phyloP scores from a whole-genome alignment of 1,140 invertebrate genomes.

The Epicauta chinensis region DNA sequence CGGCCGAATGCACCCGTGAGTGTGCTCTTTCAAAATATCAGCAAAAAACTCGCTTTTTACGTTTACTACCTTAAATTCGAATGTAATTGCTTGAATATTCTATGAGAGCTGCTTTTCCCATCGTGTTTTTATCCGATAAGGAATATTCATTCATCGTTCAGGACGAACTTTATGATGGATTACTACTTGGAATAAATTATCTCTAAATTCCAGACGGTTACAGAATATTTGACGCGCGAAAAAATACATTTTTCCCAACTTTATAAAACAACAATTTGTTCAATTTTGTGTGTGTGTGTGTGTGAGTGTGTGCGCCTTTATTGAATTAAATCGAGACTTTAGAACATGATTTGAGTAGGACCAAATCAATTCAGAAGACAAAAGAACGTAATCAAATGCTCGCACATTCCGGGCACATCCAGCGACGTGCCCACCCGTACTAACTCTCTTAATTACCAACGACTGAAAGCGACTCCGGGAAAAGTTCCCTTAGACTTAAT shows the following conservation, averaged over 20 bases:
- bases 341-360: no score
- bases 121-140: slow-evolving; percentile 16
- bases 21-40: no score
- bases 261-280: no score
- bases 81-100: slow-evolving; percentile 26
- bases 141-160: slow-evolving; percentile 7
- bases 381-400: slow-evolving; percentile 37
- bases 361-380: slow-evolving; percentile 23
- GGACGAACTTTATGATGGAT: slow-evolving; percentile 9
- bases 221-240: slow-evolving; percentile 7
- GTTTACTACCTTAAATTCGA: slow-evolving; percentile 26
- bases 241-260: slow-evolving; percentile 1
- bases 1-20: no score
- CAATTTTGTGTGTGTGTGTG: no score
- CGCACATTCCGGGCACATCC: slow-evolving; percentile 35
- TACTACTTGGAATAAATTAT: slow-evolving; percentile 8
- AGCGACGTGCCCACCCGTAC: slow-evolving; percentile 30
- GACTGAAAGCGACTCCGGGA: slow-evolving; percentile 36
- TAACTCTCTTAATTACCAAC: slow-evolving; percentile 39
- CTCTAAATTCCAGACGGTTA: slow-evolving; percentile 7
- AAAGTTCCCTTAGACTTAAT: slow-evolving; percentile 41
- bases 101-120: not conserved
- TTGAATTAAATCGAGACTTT: not conserved
- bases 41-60: not conserved
- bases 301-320: no score